Evolutionary conservation across 2,113 vertebrate species (phyloP).

Genomic region (Nothocercus julius): DNA sequence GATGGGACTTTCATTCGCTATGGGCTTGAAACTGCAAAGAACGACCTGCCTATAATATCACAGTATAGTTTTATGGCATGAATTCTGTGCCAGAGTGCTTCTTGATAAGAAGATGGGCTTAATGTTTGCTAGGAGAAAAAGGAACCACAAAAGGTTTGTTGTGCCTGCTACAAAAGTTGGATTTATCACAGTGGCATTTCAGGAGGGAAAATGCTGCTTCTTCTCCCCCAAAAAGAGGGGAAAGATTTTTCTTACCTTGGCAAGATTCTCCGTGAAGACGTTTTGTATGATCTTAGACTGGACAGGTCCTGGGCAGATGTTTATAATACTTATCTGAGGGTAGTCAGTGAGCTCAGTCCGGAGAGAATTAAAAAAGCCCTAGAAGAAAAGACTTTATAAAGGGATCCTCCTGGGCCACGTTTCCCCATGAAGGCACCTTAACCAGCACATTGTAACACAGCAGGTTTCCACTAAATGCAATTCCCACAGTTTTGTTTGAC

Average conservation of each 20-base stretch:
- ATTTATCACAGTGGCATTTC: neutral
- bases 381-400: neutral
- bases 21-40: neutral
- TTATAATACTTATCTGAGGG: conserved; percentile 87
- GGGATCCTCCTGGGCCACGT: neutral
- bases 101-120: neutral
- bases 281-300: conserved; percentile 90
- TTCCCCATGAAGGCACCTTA: neutral
- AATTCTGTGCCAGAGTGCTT: neutral
- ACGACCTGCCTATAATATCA: neutral
- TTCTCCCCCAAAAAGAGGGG: too few relatives aligned
- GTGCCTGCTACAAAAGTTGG: neutral
- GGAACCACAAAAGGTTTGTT: neutral
- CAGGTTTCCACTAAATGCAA: neutral
- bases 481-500: neutral
- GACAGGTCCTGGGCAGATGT: conserved; percentile 91
- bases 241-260: conserved; percentile 78
- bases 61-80: neutral
- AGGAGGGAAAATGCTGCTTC: neutral
- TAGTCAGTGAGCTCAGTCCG: conserved; percentile 83
- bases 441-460: neutral
- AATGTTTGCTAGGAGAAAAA: neutral
- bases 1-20: neutral
- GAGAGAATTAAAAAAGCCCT: conserved; percentile 94
- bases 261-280: conserved; percentile 83